These are phyloP conservation scores for Ginglymostoma cirratum DNA, from an alignment of 2,113 vertebrate genomes.

Conservation along the genomic window DNA sequence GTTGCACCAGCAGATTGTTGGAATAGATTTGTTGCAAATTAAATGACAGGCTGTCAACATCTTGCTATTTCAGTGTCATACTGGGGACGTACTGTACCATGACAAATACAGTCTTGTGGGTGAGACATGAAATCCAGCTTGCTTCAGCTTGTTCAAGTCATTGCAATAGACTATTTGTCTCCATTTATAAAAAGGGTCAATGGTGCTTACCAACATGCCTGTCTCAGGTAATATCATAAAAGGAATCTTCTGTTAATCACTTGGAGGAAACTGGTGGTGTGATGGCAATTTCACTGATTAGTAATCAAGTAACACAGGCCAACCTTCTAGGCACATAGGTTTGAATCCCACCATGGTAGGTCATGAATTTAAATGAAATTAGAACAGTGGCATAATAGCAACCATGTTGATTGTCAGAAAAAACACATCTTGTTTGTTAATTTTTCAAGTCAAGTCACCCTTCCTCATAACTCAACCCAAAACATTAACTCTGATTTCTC, in stretches of 20 bases:
- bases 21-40: not conserved
- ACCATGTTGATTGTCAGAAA: too few species aligned
- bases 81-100: not conserved
- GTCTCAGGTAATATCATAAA: not conserved
- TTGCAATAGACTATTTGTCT: not conserved
- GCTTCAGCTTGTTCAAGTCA: not conserved
- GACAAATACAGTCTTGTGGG: not conserved
- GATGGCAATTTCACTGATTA: too few species aligned
- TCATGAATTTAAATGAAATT: too few species aligned
- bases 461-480: too few species aligned
- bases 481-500: too few species aligned
- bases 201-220: not conserved
- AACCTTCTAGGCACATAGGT: too few species aligned
- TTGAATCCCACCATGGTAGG: too few species aligned
- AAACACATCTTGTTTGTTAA: too few species aligned
- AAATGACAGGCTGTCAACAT: not conserved
- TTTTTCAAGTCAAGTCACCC: too few species aligned
- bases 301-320: too few species aligned
- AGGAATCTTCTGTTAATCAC: not conserved
- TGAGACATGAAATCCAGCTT: not conserved
- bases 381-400: too few species aligned
- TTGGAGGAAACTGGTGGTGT: not conserved
- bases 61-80: not conserved
- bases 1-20: not conserved
- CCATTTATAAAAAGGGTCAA: not conserved